A percentile compares a stretch with the other conserved stretches of the same genome.
Evolutionary conservation across 2,113 vertebrate genomes (phyloP).

Genomic region (Chaetura pelagica): DNA sequence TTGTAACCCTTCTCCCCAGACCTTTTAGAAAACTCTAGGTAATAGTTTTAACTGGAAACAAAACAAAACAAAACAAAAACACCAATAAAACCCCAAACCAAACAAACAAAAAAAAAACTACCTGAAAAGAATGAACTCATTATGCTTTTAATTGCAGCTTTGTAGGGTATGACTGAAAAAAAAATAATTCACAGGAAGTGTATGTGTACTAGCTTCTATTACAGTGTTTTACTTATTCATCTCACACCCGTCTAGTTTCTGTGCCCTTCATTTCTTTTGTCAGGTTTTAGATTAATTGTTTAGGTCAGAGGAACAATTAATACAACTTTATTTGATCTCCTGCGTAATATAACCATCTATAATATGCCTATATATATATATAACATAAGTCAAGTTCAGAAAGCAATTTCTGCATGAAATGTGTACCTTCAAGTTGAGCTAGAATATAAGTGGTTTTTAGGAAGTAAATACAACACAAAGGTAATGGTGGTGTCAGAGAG

Average conservation of each 20-base stretch:
- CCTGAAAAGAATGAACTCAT: background rate
- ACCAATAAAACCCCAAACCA: too few species aligned
- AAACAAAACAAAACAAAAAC: too few species aligned
- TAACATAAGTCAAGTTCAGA: background rate
- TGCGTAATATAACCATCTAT: background rate
- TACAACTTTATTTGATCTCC: background rate
- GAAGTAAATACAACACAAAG: background rate
- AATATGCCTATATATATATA: too few species aligned
- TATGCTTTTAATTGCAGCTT: background rate
- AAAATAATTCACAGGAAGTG: background rate
- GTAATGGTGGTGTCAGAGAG: background rate
- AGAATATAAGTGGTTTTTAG: rapidly evolving
- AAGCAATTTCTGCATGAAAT: background rate
- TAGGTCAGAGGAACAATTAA: background rate
- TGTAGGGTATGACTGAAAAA: background rate
- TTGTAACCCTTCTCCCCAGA: background rate
- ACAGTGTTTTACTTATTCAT: background rate
- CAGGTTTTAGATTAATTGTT: background rate
- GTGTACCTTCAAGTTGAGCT: background rate
- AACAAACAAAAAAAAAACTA: too few species aligned
- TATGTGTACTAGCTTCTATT: background rate
- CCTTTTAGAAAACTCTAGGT: background rate
- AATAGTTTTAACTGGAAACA: background rate
- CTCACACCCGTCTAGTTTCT: background rate
- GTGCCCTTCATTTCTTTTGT: background rate